A percentile compares a stretch with the other conserved stretches of the same genome.
Conservation (phyloP, 2,797 vertebrate genomes). For the Lacerta viridis region DNA sequence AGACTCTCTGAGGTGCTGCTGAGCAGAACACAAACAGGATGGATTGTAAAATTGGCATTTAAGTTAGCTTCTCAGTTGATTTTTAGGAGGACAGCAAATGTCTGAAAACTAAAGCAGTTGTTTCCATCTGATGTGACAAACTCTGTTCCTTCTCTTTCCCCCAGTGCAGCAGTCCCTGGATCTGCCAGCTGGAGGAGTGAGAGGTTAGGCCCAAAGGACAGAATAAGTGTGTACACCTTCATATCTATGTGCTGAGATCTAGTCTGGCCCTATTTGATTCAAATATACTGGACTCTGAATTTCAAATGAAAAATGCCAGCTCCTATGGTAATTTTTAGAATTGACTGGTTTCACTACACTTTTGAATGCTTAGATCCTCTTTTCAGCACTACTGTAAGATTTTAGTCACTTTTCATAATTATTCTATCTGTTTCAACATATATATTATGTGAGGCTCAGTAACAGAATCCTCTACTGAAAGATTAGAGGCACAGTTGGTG, state of each 20-base stretch:
- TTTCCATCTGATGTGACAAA: conserved; percentile 40
- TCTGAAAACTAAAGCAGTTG: conserved; percentile 24
- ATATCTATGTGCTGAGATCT: conserved; percentile 36
- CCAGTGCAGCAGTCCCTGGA: conserved; percentile 38
- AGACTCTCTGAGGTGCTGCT: background rate
- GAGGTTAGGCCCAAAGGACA: conserved; percentile 39
- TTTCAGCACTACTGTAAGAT: background rate
- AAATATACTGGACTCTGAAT: conserved; percentile 67
- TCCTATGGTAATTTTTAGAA: background rate
- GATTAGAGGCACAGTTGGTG: background rate
- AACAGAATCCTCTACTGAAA: conserved; percentile 30
- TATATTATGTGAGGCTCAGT: conserved; percentile 16
- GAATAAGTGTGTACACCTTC: conserved; percentile 5
- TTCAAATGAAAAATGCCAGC: conserved; percentile 60
- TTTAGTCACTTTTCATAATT: conserved; percentile 36
- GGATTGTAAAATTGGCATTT: conserved; percentile 2
- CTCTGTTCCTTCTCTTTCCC: conserved; percentile 29
- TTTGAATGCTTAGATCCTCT: conserved; percentile 33
- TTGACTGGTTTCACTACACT: conserved; percentile 43
- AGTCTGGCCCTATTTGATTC: conserved; percentile 51
- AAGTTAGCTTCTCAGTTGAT: background rate
- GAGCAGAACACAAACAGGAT: background rate
- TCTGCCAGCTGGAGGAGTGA: conserved; percentile 51
- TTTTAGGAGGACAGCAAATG: conserved; percentile 14
- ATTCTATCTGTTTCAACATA: conserved; percentile 24